Evolutionary conservation across 2,113 vertebrate species (phyloP).

Genomic region (Scartelaos histophorus): DNA sequence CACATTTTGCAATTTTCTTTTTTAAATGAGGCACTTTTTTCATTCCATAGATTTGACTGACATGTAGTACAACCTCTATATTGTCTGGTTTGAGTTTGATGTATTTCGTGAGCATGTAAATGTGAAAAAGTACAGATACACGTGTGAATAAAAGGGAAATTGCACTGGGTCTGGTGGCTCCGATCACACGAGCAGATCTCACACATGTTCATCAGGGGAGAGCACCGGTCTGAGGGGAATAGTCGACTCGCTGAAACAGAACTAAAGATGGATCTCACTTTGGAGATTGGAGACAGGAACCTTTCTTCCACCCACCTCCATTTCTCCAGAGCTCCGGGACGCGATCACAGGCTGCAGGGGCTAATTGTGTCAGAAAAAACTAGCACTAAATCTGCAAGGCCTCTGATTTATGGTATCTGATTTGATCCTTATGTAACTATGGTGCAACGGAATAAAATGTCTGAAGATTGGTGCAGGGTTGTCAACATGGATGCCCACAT

Average conservation of each 20-base stretch:
- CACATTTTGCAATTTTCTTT: too few species aligned
- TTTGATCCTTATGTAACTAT: neutral
- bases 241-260: conserved; percentile 36
- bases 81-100: conserved; percentile 26
- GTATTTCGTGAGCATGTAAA: conserved; percentile 14
- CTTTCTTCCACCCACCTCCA: conserved; percentile 30
- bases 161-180: conserved; percentile 15
- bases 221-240: conserved; percentile 46
- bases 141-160: conserved; percentile 31
- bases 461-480: too few species aligned
- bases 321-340: conserved; percentile 17
- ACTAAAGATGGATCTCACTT: conserved; percentile 45
- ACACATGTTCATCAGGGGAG: conserved; percentile 33
- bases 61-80: neutral
- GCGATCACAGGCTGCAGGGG: conserved; percentile 15
- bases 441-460: too few species aligned
- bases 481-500: too few species aligned
- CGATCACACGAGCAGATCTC: conserved; percentile 33
- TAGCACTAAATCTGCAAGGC: conserved; percentile 16
- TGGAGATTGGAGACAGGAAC: conserved; percentile 25
- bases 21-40: too few species aligned
- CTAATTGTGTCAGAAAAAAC: conserved; percentile 50
- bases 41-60: too few species aligned
- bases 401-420: neutral
- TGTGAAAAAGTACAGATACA: conserved; percentile 15